Evolutionary conservation across 1,140 invertebrate species (phyloP).

Genomic region (Mycetomoellerius zeteki): DNA sequence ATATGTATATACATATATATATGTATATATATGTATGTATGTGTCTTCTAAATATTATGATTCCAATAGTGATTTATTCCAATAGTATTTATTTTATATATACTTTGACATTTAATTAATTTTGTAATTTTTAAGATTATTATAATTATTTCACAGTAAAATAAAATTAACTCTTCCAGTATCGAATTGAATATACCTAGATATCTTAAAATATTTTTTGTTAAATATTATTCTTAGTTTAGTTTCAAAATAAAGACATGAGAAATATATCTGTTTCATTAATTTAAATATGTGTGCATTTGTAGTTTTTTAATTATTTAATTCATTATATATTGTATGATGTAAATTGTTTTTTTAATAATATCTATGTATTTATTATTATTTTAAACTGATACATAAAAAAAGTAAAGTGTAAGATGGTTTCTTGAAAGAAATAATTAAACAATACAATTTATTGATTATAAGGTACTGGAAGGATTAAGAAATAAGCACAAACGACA

Average conservation of each 20-base stretch:
- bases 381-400: neutral
- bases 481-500: neutral
- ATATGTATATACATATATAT: too few species aligned
- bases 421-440: neutral
- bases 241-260: slow-evolving; percentile 13
- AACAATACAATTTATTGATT: neutral
- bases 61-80: neutral
- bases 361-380: neutral
- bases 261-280: slow-evolving; percentile 3
- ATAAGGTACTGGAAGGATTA: slow-evolving; percentile 41
- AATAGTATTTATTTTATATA: slow-evolving; percentile 15
- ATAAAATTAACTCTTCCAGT: slow-evolving; percentile 49
- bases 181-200: neutral
- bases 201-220: slow-evolving; percentile 2
- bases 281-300: slow-evolving; percentile 11
- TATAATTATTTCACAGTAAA: slow-evolving; percentile 4
- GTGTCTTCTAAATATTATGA: neutral
- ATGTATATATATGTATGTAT: too few species aligned
- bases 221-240: slow-evolving; percentile 1
- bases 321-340: neutral
- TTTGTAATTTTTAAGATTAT: slow-evolving; percentile 6
- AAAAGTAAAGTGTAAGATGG: neutral
- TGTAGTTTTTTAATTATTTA: neutral
- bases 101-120: slow-evolving; percentile 25
- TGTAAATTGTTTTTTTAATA: slow-evolving; percentile 8